Evolutionary conservation across 2,797 vertebrate genomes (phyloP), one percentile per base, ranked within the genome.

Genomic region (Rhinogobio ventralis): DNA sequence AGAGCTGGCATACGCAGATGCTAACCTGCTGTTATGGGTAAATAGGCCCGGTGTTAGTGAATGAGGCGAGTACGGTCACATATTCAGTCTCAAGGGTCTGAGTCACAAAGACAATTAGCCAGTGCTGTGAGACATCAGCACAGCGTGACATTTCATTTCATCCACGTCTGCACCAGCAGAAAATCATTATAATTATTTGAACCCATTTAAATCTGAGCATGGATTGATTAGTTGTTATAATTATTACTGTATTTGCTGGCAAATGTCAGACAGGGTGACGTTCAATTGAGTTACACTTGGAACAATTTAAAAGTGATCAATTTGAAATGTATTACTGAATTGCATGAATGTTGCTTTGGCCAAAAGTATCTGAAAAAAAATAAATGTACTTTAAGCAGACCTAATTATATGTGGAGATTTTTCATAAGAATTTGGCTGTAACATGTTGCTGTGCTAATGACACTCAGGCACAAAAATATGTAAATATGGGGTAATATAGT

Each of bases 61-160:
- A 81, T 78, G 57, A 86, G 71, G 25, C 42, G 51, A 14, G 69
- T 53, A 57, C 9, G 20, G 42, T 81, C 83, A 76, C 69, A 53
- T 84, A 23, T 55, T 81, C 7, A 33, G 5, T 85, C 86, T 86
- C 81, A 57, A 51, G 57, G 78, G 81, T 82, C 46, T 83, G 11
- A 67, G 68, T 82, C 80, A 81, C 77, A 68, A 39, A 28, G 36
- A 76, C 73, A 79, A 81, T 81, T 78, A 83, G 39, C 36, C 23
- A 17, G 23, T 19, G 20, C 82, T 45, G 23, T 76, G 87, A 78
- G 79, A 82, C n/a, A 64, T 75, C 33, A 67, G 55, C 42, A 64
- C 28, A 14, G 36, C n/a, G 1, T 64, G 42, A 73, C 53, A 49
- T 46, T 87, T 87, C 23, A 72, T 71, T 77, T 46, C 14, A 15